Percentiles rank a stretch among this genome's conserved stretches.
Evolutionary conservation across 35 echinoderm and acorn worm species (phyloP).

Genomic region (Hemicentrotus pulcherrimus): DNA sequence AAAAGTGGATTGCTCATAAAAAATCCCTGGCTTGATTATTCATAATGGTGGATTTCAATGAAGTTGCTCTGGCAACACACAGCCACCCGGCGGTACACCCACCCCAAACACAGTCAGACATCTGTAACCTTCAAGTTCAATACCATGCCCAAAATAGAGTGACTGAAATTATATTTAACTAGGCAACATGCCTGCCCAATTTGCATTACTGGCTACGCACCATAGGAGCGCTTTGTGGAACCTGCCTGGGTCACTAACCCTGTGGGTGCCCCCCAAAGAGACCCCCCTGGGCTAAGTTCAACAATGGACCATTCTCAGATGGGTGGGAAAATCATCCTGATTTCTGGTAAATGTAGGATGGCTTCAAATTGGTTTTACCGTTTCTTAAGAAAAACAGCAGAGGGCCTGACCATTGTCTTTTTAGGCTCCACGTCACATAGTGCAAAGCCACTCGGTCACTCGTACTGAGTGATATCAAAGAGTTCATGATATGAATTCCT

Average conservation of each 20-base stretch:
- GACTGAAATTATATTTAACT: background rate
- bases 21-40: background rate
- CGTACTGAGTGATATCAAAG: too few species aligned
- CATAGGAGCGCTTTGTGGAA: background rate
- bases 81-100: background rate
- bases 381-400: background rate
- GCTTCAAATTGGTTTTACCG: background rate
- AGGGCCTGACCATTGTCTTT: background rate
- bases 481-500: background rate
- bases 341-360: background rate
- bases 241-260: background rate
- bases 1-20: background rate
- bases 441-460: background rate
- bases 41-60: background rate
- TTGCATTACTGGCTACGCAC: background rate
- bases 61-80: background rate
- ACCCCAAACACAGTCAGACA: background rate
- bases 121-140: background rate
- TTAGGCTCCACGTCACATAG: background rate
- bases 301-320: conserved; percentile 3
- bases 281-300: background rate
- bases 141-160: background rate
- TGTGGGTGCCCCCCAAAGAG: background rate
- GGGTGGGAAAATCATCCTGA: background rate
- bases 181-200: conserved; percentile 15